Base-by-base conservation (phyloP, 2,113 vertebrate species). In the Sialia sialis region DNA sequence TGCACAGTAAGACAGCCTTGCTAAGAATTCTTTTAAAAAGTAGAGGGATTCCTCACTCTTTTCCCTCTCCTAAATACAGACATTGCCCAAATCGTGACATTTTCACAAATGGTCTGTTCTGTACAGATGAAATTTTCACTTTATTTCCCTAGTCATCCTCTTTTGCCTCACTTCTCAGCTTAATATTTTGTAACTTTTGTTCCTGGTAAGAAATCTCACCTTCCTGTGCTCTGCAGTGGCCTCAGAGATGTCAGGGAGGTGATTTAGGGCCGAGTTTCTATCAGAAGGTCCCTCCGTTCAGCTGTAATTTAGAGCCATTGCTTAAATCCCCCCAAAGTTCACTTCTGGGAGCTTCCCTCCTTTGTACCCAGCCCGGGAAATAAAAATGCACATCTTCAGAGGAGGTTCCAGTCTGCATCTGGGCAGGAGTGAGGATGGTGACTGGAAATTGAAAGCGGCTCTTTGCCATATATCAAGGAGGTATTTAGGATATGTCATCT, bases 301-400 rank as follows among this genome's bases (percentile, higher is more conserved):
- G 82, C 91, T 93, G 87, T 97, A 97, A 98, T 98, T 98, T 98
- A 98, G 95, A 96, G 97, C 85, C 91, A 75, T 95, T 91, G 93
- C 94, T 96, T 80, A 48, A 97, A 97, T 96, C 94, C 97, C 96
- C 92, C 49, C 16, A 80, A 62, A 93, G 83, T 79, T 74, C 49
- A 87, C 69, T 93, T 84, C 84, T 77, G 58, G 72, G 87, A 87
- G 72, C 92, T 94, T 85, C 79, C 93, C 80, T 46, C 1, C 68
- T 92, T 84, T 74, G 55, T 78, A 81, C 30, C 74, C 59, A 74
- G 66, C 66, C 60, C n/a, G 30, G 92, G 64, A 97, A 97, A 97
- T 84, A 93, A 96, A 96, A 94, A 82, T 10, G 52, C 82, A 87
- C 87, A 9, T 94, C 94, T 87, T 91, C 64, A 72, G 96, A 82